A percentile compares a stretch with the other conserved stretches of the same genome.
Evolutionary conservation across 2,797 vertebrate species (phyloP).

Genomic region (Tamandua tetradactyla): DNA sequence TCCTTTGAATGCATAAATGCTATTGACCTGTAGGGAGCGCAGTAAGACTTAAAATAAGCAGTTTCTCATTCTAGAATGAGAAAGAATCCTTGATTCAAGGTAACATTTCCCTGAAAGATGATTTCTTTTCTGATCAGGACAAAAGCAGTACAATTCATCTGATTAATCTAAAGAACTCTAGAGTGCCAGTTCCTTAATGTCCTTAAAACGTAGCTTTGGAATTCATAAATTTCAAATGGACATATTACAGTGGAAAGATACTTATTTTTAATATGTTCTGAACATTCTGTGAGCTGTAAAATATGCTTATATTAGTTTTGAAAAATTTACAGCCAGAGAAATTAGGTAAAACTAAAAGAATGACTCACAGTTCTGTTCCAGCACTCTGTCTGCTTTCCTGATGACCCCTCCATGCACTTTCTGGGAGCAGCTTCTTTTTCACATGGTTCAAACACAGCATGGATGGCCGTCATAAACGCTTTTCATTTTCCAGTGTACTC

Average conservation of each 20-base stretch:
- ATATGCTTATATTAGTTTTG: constrained; percentile 76
- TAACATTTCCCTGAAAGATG: constrained; percentile 63
- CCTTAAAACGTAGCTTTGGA: constrained; percentile 18
- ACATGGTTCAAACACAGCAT: not conserved
- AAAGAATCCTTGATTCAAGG: constrained; percentile 65
- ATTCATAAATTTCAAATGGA: constrained; percentile 61
- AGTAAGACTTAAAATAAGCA: constrained; percentile 1
- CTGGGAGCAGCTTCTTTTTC: accelerated
- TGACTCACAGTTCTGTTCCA: constrained; percentile 5
- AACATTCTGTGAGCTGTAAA: constrained; percentile 73
- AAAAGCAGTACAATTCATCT: constrained; percentile 62
- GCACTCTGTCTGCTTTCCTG: not conserved
- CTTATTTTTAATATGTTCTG: constrained; percentile 65
- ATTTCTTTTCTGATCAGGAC: constrained; percentile 61
- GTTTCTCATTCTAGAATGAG: constrained; percentile 55
- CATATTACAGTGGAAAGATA: constrained; percentile 37
- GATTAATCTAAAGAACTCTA: constrained; percentile 45
- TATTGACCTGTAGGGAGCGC: constrained; percentile 62
- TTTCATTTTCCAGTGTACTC: not conserved
- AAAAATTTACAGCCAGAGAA: constrained; percentile 74
- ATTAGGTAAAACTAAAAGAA: constrained; percentile 71
- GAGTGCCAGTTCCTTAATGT: constrained; percentile 41
- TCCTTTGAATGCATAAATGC: not conserved
- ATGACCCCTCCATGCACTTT: not conserved
- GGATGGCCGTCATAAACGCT: not conserved